Base-by-base conservation (phyloP, 2,888 invertebrate species). In the Nomada goodeniana region DNA sequence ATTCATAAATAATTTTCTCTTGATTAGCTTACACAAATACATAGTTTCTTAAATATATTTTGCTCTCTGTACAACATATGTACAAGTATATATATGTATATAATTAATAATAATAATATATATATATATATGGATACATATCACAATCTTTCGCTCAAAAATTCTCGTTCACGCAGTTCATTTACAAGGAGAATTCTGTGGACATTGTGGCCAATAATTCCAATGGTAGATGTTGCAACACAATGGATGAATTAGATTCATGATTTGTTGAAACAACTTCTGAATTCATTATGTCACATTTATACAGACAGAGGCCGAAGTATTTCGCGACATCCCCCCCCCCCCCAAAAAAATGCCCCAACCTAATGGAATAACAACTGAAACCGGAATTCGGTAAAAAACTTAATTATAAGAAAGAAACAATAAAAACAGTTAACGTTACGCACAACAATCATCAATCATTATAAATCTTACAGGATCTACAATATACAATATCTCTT, bases 21-120 rank as follows among this genome's bases (percentile, higher is more conserved):
- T 72, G 71, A 64, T 86, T 84, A 82, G 82, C 86, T 87, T 90
- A 88, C 88, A 89, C 89, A 90, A 90, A 86, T 88, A 91, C 91
- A 89, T 89, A 87, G 73, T 89, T 86, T 91, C 88, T 91, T 89
- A 91, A 91, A 91, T 91, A 92, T 89, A 91, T 89, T 89, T 91
- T 85, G 71, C 87, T 91, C 90, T 92, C 91, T 92, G 90, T 92
- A 91, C 90, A 92, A 85, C 84, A 76, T 85, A 88, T 90, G 78
- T 91, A 89, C 89, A 92, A 90, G n/a, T 82, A 77, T 79, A 69
- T 67, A 68, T 61, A 89, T 89, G 50, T 82, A 65, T 57, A 65
- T 60, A 36, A 50, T 55, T 72, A 79, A 55, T 69, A 65, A 57
- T 59, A 68, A 59, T 73, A 73, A 13, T 13, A 73, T 3, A 3